Base-by-base conservation (phyloP, 2,797 vertebrate species). In the Knipowitschia caucasica region DNA sequence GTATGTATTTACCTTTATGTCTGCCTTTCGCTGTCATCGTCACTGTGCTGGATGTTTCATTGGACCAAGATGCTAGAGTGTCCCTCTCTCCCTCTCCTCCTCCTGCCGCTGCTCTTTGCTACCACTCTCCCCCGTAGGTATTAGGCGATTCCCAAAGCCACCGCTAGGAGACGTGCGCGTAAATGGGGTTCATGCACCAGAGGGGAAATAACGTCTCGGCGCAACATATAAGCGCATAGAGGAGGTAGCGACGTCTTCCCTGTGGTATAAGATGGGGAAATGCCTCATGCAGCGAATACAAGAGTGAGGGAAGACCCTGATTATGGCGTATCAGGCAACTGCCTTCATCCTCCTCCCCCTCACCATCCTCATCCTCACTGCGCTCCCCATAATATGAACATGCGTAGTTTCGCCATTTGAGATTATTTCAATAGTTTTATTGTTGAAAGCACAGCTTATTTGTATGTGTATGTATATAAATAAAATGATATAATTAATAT, bases 21-120 rank as follows among this genome's bases (percentile, higher is more conserved):
- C 90, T 88, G 87, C 87, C 88, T 90, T 91, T 91, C 82, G 90
- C 89, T 87, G 90, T 92, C 90, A 92, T 92, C 86, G 78, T 92
- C 85, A 88, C 82, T 75, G 80, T 77, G 87, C 81, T 84, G 46
- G 83, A 56, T 86, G 84, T 87, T 87, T 90, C 89, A 91, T 90
- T 81, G 87, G 82, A 89, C 85, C 84, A 69, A 85, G 87, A 89
- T 77, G 87, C 86, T 89, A 80, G 77, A 86, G 78, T 84, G 77
- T 62, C 80, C 68, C 78, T 47, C 68, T 36, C 67, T 64, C 23
- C 54, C 62, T 40, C 58, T 49, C 50, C 70, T 69, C 50, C 70
- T 69, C 73, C 77, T 45, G 72, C 67, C 63, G 73, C 67, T 63
- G 60, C 77, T 78, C 80, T 66, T 59, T 71, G 47, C 73, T 73